Percentiles rank a stretch among this genome's conserved stretches.
Conservation (phyloP, 1,140 invertebrate genomes). For the Papilio aristodemus region DNA sequence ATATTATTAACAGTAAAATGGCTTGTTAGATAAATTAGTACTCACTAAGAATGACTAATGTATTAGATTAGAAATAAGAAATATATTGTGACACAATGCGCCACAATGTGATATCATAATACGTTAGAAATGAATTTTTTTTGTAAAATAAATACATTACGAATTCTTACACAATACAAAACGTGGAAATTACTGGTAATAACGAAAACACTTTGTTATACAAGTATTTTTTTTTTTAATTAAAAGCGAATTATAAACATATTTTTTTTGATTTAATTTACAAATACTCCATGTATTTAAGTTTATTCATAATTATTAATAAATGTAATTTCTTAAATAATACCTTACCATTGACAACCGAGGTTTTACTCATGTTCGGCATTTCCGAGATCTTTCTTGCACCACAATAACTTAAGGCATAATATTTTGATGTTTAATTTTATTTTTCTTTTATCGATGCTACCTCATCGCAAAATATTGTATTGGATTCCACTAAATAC, state of each 20-base stretch:
- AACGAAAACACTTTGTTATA: neutral
- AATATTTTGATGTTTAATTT: conserved; percentile 62
- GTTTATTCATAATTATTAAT: neutral
- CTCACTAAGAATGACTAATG: conserved; percentile 2
- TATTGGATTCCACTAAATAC: conserved; percentile 49
- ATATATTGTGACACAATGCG: conserved; percentile 1
- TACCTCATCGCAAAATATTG: conserved; percentile 71
- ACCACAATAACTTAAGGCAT: conserved; percentile 65
- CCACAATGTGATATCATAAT: neutral
- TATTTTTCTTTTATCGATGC: conserved; percentile 52
- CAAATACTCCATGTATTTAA: neutral
- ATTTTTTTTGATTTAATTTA: too few species aligned
- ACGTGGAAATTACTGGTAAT: neutral
- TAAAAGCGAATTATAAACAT: too few species aligned
- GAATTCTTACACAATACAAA: neutral
- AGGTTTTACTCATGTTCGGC: conserved; percentile 68
- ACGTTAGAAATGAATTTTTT: neutral
- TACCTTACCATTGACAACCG: conserved; percentile 66
- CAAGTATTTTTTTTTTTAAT: too few species aligned
- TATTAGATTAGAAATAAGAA: conserved; percentile 4
- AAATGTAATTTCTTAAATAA: conserved; percentile 19
- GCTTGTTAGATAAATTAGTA: neutral
- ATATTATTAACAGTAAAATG: neutral
- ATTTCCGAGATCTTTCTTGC: conserved; percentile 56
- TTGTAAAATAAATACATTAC: neutral